A percentile compares a stretch with the other conserved stretches of the same genome.
Conservation (phyloP, 2,113 vertebrate species). For the Pagrus major region DNA sequence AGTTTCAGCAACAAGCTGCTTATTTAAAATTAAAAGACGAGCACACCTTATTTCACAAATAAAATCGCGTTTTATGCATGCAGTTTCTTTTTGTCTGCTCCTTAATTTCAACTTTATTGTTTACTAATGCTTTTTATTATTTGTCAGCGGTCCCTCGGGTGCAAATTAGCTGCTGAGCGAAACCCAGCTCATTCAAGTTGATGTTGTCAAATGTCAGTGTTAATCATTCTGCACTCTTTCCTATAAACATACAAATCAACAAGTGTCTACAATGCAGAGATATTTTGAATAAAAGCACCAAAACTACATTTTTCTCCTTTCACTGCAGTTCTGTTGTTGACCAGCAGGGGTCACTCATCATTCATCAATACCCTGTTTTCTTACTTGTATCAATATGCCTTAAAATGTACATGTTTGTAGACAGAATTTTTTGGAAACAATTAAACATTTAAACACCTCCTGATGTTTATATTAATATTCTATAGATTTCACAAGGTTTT, state of each 20-base stretch:
- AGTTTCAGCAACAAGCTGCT: no score
- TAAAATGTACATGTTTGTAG: background rate
- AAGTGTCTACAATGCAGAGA: background rate
- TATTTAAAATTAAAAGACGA: no score
- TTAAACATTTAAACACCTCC: no score
- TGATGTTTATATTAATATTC: background rate
- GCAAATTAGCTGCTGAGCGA: background rate
- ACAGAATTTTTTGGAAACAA: background rate
- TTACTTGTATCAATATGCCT: background rate
- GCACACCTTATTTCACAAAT: no score
- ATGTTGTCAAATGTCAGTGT: background rate
- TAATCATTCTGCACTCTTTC: background rate
- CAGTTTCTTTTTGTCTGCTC: background rate
- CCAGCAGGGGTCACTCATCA: conserved; percentile 69
- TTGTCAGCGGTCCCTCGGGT: background rate
- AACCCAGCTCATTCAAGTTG: background rate
- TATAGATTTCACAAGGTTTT: background rate
- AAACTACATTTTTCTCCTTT: background rate
- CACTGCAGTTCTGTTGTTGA: conserved; percentile 14
- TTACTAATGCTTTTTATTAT: background rate
- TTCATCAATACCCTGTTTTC: conserved; percentile 9
- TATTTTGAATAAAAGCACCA: background rate
- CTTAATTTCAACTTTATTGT: background rate
- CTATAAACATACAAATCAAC: background rate
- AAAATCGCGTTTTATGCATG: background rate